Evolutionary conservation across 2,113 vertebrate genomes (phyloP).

Genomic region (human): DNA sequence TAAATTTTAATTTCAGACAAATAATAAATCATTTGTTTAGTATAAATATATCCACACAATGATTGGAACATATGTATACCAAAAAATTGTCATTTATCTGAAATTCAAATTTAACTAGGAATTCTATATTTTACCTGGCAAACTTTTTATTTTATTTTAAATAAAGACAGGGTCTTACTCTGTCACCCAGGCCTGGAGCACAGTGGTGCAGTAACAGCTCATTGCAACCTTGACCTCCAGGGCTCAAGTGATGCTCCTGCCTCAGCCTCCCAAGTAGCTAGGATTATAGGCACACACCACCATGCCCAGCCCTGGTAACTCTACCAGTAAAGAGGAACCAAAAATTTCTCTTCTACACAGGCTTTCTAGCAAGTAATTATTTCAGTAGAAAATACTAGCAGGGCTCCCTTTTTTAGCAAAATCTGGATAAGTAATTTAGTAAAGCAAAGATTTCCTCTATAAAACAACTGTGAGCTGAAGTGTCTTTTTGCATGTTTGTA

Average conservation of each 20-base stretch:
- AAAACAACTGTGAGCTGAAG: background rate
- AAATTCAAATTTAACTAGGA: background rate
- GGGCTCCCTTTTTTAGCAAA: background rate
- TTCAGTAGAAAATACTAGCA: background rate
- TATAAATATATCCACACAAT: background rate
- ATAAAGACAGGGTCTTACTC: no score
- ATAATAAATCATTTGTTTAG: background rate
- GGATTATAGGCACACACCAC: no score
- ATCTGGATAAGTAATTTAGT: background rate
- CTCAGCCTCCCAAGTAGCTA: no score
- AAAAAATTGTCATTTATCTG: background rate
- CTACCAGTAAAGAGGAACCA: background rate
- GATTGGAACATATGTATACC: background rate
- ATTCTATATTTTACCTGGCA: background rate
- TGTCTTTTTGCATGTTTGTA: background rate
- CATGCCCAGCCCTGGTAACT: background rate
- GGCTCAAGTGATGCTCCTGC: no score
- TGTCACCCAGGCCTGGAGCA: no score
- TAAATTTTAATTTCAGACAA: conserved; percentile 15
- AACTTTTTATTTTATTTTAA: no score
- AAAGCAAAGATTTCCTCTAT: background rate
- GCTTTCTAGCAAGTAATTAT: background rate
- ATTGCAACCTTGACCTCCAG: no score
- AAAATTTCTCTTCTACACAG: background rate
- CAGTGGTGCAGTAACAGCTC: no score